Conservation (phyloP, 92 coral and sea anemone genomes). For the Phenganax marumi region DNA sequence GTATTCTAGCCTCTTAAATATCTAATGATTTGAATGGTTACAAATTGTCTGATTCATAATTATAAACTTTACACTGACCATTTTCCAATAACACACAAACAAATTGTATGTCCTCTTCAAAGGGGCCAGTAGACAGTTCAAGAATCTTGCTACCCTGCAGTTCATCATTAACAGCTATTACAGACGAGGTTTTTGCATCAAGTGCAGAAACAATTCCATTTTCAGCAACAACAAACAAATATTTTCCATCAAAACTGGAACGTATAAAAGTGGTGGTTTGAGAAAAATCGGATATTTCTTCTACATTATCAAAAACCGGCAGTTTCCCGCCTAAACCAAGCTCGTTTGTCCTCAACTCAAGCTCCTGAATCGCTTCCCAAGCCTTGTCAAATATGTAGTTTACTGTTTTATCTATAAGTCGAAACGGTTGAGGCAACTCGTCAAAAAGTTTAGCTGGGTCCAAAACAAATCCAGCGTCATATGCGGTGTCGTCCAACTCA, state of each 20-base stretch:
- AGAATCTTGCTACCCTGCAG: constrained; percentile 51
- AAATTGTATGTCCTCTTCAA: constrained; percentile 67
- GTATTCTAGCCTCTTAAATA: neutral
- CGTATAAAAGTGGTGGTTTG: constrained; percentile 63
- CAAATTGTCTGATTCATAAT: no score
- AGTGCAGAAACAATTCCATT: constrained; percentile 63
- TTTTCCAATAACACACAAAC: constrained; percentile 65
- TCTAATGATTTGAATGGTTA: neutral
- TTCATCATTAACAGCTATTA: constrained; percentile 71
- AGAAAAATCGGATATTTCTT: constrained; percentile 55
- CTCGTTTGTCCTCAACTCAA: constrained; percentile 63
- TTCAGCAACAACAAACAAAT: constrained; percentile 58
- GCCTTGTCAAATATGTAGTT: constrained; percentile 71
- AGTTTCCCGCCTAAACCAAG: constrained; percentile 71
- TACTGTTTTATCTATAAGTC: constrained; percentile 81
- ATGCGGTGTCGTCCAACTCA: constrained; percentile 54
- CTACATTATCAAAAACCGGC: constrained; percentile 75
- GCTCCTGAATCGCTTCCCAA: constrained; percentile 80
- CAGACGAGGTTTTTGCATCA: constrained; percentile 65
- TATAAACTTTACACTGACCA: constrained; percentile 52
- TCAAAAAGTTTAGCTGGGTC: constrained; percentile 95
- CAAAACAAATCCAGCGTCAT: constrained; percentile 69
- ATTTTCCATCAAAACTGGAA: constrained; percentile 53
- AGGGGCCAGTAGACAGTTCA: constrained; percentile 64
- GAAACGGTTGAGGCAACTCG: constrained; percentile 88